Evolutionary conservation across 2,888 invertebrate genomes (phyloP).

Genomic region (Molorchus minor): DNA sequence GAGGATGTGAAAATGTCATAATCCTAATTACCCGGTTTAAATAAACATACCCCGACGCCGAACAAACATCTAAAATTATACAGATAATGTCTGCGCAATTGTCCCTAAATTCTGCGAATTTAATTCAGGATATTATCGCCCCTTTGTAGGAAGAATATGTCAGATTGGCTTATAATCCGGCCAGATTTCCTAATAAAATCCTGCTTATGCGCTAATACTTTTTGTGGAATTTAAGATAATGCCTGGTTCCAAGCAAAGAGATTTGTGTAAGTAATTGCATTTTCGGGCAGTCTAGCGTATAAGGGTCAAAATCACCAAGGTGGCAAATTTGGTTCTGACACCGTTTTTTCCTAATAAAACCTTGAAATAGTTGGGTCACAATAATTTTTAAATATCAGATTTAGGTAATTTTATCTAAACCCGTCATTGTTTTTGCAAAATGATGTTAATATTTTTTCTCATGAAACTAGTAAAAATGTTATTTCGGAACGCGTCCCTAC

Average conservation of each 20-base stretch:
- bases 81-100: constrained; percentile 17
- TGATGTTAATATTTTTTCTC: no score
- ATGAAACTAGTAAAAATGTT: no score
- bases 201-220: constrained; percentile 7
- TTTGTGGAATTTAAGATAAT: constrained; percentile 15
- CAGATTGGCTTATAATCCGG: constrained; percentile 18
- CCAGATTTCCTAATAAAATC: constrained; percentile 23
- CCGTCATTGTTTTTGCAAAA: no score
- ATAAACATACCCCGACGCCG: constrained; percentile 12
- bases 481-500: no score
- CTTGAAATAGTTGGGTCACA: no score
- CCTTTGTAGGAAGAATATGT: constrained; percentile 6
- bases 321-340: no score
- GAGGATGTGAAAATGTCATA: neutral
- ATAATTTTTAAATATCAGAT: no score
- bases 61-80: constrained; percentile 19
- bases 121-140: constrained; percentile 19
- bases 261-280: neutral
- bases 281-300: no score
- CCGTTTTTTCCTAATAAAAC: no score
- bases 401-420: no score
- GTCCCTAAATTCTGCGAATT: constrained; percentile 18
- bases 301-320: no score
- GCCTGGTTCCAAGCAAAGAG: neutral
- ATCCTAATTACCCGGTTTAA: constrained; percentile 15